Conservation (phyloP, 2,113 vertebrate genomes). For the Chaetodon trifascialis region DNA sequence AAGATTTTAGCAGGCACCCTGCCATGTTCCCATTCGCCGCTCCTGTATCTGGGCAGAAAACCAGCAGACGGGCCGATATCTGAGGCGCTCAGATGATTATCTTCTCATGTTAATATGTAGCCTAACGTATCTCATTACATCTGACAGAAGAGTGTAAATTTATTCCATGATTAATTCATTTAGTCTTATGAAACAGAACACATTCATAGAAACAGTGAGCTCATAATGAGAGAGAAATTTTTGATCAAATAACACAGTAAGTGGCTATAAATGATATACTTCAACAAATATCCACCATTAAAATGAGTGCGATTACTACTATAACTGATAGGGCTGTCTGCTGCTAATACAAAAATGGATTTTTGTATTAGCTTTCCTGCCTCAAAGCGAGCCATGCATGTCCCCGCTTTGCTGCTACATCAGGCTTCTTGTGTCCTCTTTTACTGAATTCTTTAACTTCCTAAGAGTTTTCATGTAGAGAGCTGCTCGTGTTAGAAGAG, state of each 20-base stretch:
- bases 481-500: conserved; percentile 49
- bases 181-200: conserved; percentile 29
- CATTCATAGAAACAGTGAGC: conserved; percentile 25
- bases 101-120: conserved; percentile 63
- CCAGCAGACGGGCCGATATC: conserved; percentile 48
- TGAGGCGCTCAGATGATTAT: conserved; percentile 48
- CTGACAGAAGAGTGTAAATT: conserved; percentile 50
- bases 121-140: conserved; percentile 50
- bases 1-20: conserved; percentile 31
- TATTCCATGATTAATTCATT: conserved; percentile 60
- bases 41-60: conserved; percentile 71
- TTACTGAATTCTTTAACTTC: not conserved
- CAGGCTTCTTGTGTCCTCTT: not conserved
- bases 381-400: not conserved
- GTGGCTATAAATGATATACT: conserved; percentile 1
- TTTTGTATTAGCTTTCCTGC: not conserved
- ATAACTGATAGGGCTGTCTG: not conserved
- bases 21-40: conserved; percentile 44
- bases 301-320: not conserved
- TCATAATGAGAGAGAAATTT: conserved; percentile 3
- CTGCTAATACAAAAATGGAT: not conserved
- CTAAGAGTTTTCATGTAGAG: not conserved
- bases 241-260: not conserved
- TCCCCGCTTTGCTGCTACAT: not conserved
- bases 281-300: not conserved